Evolutionary conservation across 2,797 vertebrate genomes (phyloP), one percentile per base, ranked within the genome.

Genomic region (Gouania willdenowi): DNA sequence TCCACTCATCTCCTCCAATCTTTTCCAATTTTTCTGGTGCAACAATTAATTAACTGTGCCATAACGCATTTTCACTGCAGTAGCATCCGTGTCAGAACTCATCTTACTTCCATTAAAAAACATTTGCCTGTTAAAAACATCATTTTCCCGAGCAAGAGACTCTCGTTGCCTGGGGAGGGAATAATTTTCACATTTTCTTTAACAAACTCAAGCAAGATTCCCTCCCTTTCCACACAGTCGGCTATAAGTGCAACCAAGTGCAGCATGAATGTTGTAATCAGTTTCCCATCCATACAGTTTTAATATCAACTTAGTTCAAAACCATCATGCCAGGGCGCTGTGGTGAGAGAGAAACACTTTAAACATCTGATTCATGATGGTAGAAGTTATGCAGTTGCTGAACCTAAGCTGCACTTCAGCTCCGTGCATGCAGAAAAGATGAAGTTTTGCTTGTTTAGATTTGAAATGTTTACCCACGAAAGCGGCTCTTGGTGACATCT

Each of bases 101-200:
- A 77, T 81, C 53, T 25, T 58, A 44, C 45, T 82, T 69, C 77
- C 59, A 79, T 86, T 81, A 75, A 65, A 65, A 42, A 22, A 70
- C 79, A 63, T 42, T 33, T 20, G 43, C 61, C 66, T 23, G 41
- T 52, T 63, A 61, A 79, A 78, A 41, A 57, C 52, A 67, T 55
- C 54, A 64, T 82, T 70, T 64, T 38, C 56, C 46, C 41, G 4
- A 20, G 50, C 47, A 17, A 33, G 46, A 47, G 47, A 61, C 36
- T 30, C 47, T 41, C 31, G 41, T 37, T 39, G 55, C 44, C 27
- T 59, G 20, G 41, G 35, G 41, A 68, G 58, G 65, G 8, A 21
- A 43, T 35, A 59, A 63, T 53, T 61, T 48, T 63, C 25, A 56
- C 41, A 60, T 61, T 66, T 50, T 16, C 35, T 41, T 54, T 56